These are phyloP conservation scores for Clistopyga incitator DNA, from an alignment of 2,888 invertebrate species.

Conservation along the genomic window DNA sequence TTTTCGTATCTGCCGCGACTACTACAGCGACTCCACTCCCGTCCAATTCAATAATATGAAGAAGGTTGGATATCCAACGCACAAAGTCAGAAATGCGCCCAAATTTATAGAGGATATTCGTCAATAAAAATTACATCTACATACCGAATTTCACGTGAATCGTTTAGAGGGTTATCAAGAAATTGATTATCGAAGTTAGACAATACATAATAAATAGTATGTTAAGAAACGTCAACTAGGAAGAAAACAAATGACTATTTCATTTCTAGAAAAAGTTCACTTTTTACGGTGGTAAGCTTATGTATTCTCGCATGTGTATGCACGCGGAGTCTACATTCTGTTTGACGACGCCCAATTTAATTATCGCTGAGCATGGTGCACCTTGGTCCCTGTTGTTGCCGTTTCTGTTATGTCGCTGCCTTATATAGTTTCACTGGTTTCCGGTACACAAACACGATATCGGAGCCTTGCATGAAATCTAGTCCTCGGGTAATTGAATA, in stretches of 20 bases:
- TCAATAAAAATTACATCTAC: too few relatives aligned
- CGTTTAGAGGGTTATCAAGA: too few relatives aligned
- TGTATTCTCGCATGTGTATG: neutral
- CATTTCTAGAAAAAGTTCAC: neutral
- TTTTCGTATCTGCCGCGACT: neutral
- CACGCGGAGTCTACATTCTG: neutral
- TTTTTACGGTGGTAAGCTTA: conserved; percentile 3
- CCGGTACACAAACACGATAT: conserved; percentile 8
- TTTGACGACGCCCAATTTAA: conserved; percentile 19
- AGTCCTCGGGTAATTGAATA: neutral
- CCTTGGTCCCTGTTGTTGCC: neutral
- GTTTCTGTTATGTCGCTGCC: neutral
- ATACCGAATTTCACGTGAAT: too few relatives aligned
- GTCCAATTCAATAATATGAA: too few relatives aligned
- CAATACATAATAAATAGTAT: neutral
- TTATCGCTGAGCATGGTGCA: conserved; percentile 1
- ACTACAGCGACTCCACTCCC: too few relatives aligned
- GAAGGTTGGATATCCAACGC: too few relatives aligned
- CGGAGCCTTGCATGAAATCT: conserved; percentile 7
- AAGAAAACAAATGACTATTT: neutral
- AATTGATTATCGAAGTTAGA: neutral
- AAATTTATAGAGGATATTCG: too few relatives aligned
- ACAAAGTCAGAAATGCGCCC: too few relatives aligned
- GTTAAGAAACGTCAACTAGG: neutral
- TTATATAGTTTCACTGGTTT: conserved; percentile 27